A percentile compares a stretch with the other conserved stretches of the same genome.
phyloP scores from a whole-genome alignment of 2,797 vertebrate genomes.

The Halcyon chelicuti region DNA sequence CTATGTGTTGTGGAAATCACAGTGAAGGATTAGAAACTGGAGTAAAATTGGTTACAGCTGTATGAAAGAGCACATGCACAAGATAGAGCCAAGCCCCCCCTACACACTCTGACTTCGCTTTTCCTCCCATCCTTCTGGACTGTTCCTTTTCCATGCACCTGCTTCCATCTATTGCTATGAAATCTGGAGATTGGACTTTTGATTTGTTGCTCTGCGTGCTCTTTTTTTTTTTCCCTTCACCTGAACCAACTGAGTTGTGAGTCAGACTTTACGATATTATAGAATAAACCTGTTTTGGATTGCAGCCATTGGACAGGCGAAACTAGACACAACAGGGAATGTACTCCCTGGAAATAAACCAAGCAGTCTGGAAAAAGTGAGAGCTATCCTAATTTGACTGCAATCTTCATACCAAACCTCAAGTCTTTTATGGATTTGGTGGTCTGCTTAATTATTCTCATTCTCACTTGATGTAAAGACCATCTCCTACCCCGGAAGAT shows the following conservation, averaged over 20 bases:
- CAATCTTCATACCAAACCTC: conserved; percentile 41
- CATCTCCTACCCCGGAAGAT: neutral
- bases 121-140: conserved; percentile 6
- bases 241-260: conserved; percentile 35
- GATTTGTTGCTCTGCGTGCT: conserved; percentile 25
- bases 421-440: neutral
- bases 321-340: conserved; percentile 67
- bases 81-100: neutral
- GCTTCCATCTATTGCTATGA: conserved; percentile 13
- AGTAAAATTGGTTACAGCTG: conserved; percentile 79
- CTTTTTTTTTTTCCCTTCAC: neutral
- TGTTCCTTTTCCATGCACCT: conserved; percentile 33
- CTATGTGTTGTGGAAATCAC: conserved; percentile 72
- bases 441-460: conserved; percentile 39
- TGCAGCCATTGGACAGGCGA: conserved; percentile 53
- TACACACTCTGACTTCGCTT: conserved; percentile 1
- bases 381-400: conserved; percentile 42
- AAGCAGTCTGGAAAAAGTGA: conserved; percentile 69
- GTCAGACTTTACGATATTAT: conserved; percentile 57
- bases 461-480: neutral
- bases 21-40: conserved; percentile 69
- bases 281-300: conserved; percentile 68
- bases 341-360: conserved; percentile 61
- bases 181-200: conserved; percentile 30
- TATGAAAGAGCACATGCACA: neutral